Conservation (phyloP, 2,888 invertebrate genomes). For the Stenurella melanura region DNA sequence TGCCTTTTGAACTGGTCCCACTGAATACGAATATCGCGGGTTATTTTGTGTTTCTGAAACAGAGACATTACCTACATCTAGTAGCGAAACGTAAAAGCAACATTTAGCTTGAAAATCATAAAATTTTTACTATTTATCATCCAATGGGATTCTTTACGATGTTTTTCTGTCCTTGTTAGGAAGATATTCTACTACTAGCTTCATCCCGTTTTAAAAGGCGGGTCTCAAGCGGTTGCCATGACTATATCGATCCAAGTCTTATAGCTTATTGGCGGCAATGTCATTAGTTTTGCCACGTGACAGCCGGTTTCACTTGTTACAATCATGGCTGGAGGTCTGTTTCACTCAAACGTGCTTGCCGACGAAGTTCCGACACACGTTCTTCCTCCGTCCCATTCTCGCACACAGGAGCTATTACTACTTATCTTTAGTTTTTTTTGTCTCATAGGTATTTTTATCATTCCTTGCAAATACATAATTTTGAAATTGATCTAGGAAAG, state of each 20-base stretch:
- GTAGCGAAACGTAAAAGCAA: slow-evolving; percentile 71
- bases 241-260: slow-evolving; percentile 68
- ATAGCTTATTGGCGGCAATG: slow-evolving; percentile 66
- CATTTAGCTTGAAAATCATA: slow-evolving; percentile 71
- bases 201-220: slow-evolving; percentile 64
- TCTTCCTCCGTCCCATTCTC: slow-evolving; percentile 49
- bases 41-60: slow-evolving; percentile 47
- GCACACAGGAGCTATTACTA: slow-evolving; percentile 11
- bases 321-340: slow-evolving; percentile 69
- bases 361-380: slow-evolving; percentile 59
- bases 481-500: background rate
- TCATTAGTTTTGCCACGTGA: slow-evolving; percentile 69
- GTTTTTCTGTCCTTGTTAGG: slow-evolving; percentile 62
- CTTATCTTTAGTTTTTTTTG: background rate
- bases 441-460: background rate
- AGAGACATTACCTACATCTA: slow-evolving; percentile 73
- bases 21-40: slow-evolving; percentile 15
- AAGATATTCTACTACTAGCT: slow-evolving; percentile 41
- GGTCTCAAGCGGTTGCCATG: slow-evolving; percentile 70
- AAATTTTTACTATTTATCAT: slow-evolving; percentile 73
- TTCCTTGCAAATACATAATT: slow-evolving; percentile 1
- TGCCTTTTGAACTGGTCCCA: background rate
- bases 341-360: slow-evolving; percentile 55
- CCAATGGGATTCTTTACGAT: slow-evolving; percentile 71
- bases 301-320: slow-evolving; percentile 63